Evolutionary conservation across 2,113 vertebrate species (phyloP).

Genomic region (Vulpes ferrilata): DNA sequence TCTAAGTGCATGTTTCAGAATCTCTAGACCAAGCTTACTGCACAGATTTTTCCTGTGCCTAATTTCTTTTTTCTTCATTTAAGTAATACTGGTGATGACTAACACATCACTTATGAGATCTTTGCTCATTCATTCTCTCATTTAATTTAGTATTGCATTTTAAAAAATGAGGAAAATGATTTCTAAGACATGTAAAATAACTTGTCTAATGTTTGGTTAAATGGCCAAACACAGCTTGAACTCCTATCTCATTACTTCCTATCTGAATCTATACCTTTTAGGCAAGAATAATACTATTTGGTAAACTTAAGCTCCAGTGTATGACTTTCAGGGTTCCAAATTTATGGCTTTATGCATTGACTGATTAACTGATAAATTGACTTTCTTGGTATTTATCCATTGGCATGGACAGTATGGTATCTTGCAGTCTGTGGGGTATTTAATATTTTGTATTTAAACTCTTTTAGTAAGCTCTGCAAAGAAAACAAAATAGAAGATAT

Average conservation of each 20-base stretch:
- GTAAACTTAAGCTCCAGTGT: not conserved
- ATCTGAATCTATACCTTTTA: not conserved
- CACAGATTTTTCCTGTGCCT: not conserved
- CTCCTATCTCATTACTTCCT: not conserved
- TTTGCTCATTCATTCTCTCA: constrained; percentile 28
- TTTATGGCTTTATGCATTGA: not conserved
- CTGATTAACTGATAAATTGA: not conserved
- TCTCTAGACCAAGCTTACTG: not conserved
- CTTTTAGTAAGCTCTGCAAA: not conserved
- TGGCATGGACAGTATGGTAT: no score
- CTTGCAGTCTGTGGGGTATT: not conserved
- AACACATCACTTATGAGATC: not conserved
- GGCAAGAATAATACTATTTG: not conserved
- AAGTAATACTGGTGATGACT: constrained; percentile 56
- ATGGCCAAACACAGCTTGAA: not conserved
- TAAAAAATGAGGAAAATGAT: not conserved
- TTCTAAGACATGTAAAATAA: constrained; percentile 15
- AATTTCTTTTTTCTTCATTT: not conserved
- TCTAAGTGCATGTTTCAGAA: not conserved
- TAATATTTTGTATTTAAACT: not conserved
- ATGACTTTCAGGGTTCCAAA: constrained; percentile 14
- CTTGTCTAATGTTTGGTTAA: not conserved
- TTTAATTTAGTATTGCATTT: constrained; percentile 46
- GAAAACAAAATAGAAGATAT: not conserved
- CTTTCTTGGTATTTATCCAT: not conserved